Percentiles rank a stretch among this genome's conserved stretches.
phyloP scores from a whole-genome alignment of 1,140 invertebrate genomes.

The Apocrypta bakeri region DNA sequence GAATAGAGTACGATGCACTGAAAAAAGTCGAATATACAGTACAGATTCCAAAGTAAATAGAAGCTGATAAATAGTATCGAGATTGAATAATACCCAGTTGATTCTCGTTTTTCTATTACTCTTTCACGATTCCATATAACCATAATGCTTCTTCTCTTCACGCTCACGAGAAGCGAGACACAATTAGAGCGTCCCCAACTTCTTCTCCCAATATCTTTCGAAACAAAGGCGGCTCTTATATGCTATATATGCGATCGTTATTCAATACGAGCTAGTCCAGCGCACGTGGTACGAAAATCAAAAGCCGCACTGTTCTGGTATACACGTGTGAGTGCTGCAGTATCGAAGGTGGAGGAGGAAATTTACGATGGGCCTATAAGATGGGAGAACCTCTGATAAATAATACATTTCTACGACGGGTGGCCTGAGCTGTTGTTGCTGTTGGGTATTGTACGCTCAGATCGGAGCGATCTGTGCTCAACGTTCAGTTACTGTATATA shows the following conservation, averaged over 20 bases:
- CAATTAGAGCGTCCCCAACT: conserved; percentile 51
- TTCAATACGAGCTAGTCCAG: background rate
- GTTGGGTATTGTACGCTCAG: background rate
- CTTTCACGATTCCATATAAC: background rate
- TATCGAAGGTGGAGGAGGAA: background rate
- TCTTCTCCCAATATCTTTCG: background rate
- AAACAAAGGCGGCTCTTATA: conserved; percentile 23
- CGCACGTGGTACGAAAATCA: conserved; percentile 23
- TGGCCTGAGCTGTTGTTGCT: conserved; percentile 47
- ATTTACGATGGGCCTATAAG: conserved; percentile 38
- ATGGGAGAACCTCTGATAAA: conserved; percentile 48
- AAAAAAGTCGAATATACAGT: background rate
- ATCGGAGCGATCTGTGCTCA: background rate
- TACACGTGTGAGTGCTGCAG: conserved; percentile 11
- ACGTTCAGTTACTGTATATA: background rate
- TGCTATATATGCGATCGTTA: conserved; percentile 34
- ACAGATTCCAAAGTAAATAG: conserved; percentile 1
- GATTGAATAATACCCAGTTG: conserved; percentile 2
- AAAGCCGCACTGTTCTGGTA: conserved; percentile 5
- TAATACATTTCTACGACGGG: conserved; percentile 56
- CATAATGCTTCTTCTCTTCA: background rate
- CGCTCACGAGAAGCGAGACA: background rate
- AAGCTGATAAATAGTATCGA: conserved; percentile 18
- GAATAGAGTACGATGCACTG: too few relatives aligned
- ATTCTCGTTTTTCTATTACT: conserved; percentile 4